Conservation (phyloP, 2,113 vertebrate species). For the Polypterus bichir region DNA sequence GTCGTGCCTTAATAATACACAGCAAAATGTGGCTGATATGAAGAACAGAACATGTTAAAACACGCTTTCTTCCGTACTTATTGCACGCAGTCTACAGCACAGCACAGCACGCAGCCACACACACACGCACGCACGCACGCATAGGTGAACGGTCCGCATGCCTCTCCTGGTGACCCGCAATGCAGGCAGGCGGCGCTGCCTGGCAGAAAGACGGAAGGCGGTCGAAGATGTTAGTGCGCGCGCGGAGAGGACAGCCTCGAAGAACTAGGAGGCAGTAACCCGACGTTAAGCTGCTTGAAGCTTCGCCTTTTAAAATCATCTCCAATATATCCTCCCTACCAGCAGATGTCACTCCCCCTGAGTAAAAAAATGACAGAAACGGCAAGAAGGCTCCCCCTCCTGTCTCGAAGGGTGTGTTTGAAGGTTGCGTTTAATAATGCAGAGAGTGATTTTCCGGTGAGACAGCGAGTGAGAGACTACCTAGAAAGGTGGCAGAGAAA, state of each 20-base stretch:
- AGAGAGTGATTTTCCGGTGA: neutral
- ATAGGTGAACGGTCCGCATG: neutral
- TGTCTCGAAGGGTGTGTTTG: slow-evolving; percentile 9
- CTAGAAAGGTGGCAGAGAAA: too few relatives aligned
- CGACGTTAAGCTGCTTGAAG: too few relatives aligned
- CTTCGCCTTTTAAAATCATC: too few relatives aligned
- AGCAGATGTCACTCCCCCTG: slow-evolving; percentile 3
- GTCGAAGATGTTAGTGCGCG: too few relatives aligned
- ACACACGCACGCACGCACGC: neutral
- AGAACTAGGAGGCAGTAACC: too few relatives aligned
- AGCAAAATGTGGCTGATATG: too few relatives aligned
- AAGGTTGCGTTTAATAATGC: slow-evolving; percentile 6
- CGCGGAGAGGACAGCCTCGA: too few relatives aligned
- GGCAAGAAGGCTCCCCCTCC: neutral
- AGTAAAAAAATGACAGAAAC: neutral
- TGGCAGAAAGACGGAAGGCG: neutral
- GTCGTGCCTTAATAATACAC: too few relatives aligned
- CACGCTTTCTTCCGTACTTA: too few relatives aligned
- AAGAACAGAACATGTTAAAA: too few relatives aligned
- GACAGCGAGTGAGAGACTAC: neutral
- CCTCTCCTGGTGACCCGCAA: neutral
- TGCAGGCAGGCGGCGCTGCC: neutral
- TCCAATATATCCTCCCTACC: slow-evolving; percentile 1
- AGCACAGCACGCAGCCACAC: slow-evolving; percentile 5
- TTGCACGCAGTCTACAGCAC: too few relatives aligned